These are phyloP conservation scores for Taeniopygia guttata DNA, from an alignment of 2,797 vertebrate species.

Conservation along the genomic window DNA sequence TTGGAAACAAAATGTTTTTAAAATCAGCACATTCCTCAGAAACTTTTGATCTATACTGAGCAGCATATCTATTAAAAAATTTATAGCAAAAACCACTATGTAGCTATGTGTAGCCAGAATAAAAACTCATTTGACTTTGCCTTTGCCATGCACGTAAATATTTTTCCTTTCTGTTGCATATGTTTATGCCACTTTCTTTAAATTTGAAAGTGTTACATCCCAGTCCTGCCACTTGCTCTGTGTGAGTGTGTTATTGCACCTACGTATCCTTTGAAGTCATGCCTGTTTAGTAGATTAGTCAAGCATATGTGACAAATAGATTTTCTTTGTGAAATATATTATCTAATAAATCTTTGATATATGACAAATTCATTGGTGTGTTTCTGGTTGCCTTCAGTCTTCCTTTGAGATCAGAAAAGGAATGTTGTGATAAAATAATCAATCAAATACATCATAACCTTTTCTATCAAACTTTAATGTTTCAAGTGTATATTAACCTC, in stretches of 20 bases:
- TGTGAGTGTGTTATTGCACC: not conserved
- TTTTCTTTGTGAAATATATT: constrained; percentile 52
- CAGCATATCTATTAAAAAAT: not conserved
- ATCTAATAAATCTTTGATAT: constrained; percentile 40
- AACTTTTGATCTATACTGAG: constrained; percentile 35
- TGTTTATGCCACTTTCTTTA: constrained; percentile 28
- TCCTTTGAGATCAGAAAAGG: constrained; percentile 58
- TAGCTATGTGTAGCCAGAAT: not conserved
- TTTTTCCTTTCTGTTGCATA: not conserved
- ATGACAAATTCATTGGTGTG: not conserved
- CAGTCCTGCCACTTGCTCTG: constrained; percentile 19
- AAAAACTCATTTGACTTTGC: not conserved
- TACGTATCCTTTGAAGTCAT: constrained; percentile 41
- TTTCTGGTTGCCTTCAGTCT: constrained; percentile 41
- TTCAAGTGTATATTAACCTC: not conserved
- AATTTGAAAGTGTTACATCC: constrained; percentile 1
- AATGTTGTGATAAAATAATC: constrained; percentile 49
- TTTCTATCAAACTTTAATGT: constrained; percentile 14
- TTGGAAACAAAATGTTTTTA: not conserved
- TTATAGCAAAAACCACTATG: not conserved
- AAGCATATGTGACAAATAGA: constrained; percentile 46
- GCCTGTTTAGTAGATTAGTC: constrained; percentile 54
- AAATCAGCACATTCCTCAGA: not conserved
- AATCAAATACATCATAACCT: not conserved
- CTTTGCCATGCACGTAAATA: not conserved